Conservation (phyloP, 2,113 vertebrate genomes). For the Arothron firmamentum region DNA sequence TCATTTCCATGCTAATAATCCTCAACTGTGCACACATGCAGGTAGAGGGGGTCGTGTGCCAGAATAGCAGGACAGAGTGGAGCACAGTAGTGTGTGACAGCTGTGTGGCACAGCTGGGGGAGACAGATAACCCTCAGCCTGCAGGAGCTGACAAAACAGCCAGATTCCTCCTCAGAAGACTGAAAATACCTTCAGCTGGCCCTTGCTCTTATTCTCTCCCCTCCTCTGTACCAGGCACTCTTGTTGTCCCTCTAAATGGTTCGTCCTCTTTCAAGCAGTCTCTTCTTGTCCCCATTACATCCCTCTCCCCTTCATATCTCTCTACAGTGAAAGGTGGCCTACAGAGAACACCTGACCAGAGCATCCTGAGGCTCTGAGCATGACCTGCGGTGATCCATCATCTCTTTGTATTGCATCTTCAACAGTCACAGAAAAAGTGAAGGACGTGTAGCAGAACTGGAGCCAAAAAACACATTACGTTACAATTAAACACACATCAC, state of each 20-base stretch:
- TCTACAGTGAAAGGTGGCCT: not conserved
- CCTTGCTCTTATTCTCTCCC: conserved; percentile 35
- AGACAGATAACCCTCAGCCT: conserved; percentile 67
- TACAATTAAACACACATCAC: no score
- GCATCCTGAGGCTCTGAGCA: no score
- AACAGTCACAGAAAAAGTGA: no score
- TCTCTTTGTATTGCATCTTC: no score
- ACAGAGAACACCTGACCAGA: not conserved
- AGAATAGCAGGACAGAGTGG: conserved; percentile 51
- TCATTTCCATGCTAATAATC: conserved; percentile 58
- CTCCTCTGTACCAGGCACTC: conserved; percentile 24
- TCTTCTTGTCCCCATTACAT: conserved; percentile 42
- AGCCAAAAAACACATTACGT: no score
- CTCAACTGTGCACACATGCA: conserved; percentile 18
- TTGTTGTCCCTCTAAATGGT: conserved; percentile 35
- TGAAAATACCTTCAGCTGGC: conserved; percentile 50
- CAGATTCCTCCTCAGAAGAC: conserved; percentile 47
- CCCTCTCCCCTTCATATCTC: conserved; percentile 36
- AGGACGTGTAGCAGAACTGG: no score
- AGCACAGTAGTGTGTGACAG: conserved; percentile 58
- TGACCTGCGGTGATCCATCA: no score
- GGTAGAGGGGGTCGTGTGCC: conserved; percentile 41
- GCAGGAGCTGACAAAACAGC: conserved; percentile 56
- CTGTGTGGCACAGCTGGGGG: conserved; percentile 65
- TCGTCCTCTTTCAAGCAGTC: conserved; percentile 45